These are phyloP conservation scores for Ataeniobius toweri DNA, from an alignment of 2,797 vertebrate species.

Conservation along the genomic window DNA sequence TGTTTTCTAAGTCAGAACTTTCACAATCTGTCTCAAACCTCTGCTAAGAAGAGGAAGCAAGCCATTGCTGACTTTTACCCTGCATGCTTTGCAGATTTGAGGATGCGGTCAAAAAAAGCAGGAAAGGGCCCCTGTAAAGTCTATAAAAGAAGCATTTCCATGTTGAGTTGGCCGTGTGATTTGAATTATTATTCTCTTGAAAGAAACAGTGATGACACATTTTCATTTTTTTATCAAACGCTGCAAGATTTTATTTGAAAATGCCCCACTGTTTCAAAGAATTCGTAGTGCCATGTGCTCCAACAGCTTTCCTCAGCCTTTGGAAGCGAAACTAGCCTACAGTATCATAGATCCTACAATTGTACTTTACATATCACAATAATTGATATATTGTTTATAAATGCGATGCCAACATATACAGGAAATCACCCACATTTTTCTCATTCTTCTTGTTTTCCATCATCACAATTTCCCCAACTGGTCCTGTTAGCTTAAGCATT, in stretches of 20 bases:
- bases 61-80: constrained; percentile 14
- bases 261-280: no score
- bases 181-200: background rate
- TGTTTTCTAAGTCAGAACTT: constrained; percentile 21
- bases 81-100: constrained; percentile 28
- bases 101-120: background rate
- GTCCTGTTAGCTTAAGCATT: no score
- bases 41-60: constrained; percentile 37
- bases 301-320: no score
- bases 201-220: background rate
- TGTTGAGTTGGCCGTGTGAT: background rate
- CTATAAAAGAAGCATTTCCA: background rate
- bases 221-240: background rate
- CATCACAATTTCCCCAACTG: no score
- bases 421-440: no score
- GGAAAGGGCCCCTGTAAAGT: background rate
- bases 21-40: constrained; percentile 27
- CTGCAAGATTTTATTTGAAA: background rate
- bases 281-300: no score
- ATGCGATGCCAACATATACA: no score
- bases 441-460: no score
- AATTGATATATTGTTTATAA: no score
- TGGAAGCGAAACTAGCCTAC: no score
- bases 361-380: no score
- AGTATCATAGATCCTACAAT: no score